Evolutionary conservation across 1,140 invertebrate species (phyloP), one percentile per base, ranked within the genome.

Genomic region (Ceratina australensis): DNA sequence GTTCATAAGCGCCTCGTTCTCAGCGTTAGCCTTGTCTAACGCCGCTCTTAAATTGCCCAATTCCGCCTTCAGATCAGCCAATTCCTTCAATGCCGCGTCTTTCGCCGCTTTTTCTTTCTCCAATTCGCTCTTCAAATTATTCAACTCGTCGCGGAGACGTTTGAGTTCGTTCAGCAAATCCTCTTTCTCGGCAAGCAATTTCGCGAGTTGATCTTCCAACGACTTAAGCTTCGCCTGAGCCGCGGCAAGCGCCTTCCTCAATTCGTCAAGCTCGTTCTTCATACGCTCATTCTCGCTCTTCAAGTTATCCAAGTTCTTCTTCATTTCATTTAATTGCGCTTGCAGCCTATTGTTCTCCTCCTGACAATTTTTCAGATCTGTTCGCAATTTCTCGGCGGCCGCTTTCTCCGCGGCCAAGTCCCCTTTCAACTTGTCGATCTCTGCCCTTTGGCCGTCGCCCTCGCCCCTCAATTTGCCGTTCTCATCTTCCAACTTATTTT

Each of bases 91-190:
- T 3, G 60, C 60, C 22, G 24, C 24, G 24, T 88, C 86, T 4
- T 63, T 79, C 8, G 69, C 78, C 5, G 61, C 8, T 60, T 69
- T 73, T n/a, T 67, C 63, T 20, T 65, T 73, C 0, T 52, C 33
- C 33, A 80, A 7, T 63, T 86, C 69, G 57, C 81, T 74, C 22
- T 24, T 26, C 8, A 86, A 63, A 20, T 76, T 69, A n/a, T 28
- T 57, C 24, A 83, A 24, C 65, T 85, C 74, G 24, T 56, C 57
- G 24, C 84, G 77, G 7, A 81, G 57, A 49, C 52, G 59, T 7
- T 82, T 56, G 5, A 88, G 64, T 65, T 86, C 84, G 12, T 60
- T 65, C 24, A 86, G 13, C 28, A 83, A 72, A 24, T 79, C 80
- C 16, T 63, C 13, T n/a, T 78, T 87, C 65, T 87, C 87, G 0